Conservation (phyloP, 2,888 invertebrate species). For the Drosophila subsilvestris region DNA sequence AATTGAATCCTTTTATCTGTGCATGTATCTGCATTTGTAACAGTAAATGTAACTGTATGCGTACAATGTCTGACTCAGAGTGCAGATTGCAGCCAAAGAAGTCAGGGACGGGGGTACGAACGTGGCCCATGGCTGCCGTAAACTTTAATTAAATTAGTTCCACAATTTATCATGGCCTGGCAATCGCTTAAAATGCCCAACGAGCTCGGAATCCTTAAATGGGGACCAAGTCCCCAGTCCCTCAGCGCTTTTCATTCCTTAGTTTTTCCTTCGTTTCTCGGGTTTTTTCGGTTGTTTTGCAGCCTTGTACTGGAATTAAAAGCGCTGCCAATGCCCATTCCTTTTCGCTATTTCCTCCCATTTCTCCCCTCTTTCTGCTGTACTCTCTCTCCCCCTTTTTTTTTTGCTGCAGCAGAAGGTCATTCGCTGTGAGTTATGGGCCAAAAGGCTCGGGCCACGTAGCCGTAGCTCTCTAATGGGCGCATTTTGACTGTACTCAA, state of each 20-base stretch:
- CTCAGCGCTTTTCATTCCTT: slow-evolving; percentile 27
- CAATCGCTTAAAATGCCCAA: slow-evolving; percentile 77
- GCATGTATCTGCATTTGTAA: slow-evolving; percentile 40
- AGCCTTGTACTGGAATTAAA: slow-evolving; percentile 72
- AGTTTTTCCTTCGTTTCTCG: slow-evolving; percentile 41
- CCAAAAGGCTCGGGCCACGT: slow-evolving; percentile 62
- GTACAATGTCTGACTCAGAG: neutral
- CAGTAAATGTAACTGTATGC: slow-evolving; percentile 12
- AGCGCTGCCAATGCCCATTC: slow-evolving; percentile 56
- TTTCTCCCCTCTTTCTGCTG: neutral
- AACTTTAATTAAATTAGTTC: slow-evolving; percentile 79
- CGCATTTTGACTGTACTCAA: slow-evolving; percentile 35
- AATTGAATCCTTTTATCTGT: slow-evolving; percentile 69
- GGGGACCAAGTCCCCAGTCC: slow-evolving; percentile 26
- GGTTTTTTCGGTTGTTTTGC: slow-evolving; percentile 48
- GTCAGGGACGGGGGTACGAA: slow-evolving; percentile 8
- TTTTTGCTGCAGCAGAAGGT: slow-evolving; percentile 58
- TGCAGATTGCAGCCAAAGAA: slow-evolving; percentile 38
- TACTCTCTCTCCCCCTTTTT: slow-evolving; percentile 1
- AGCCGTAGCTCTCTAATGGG: slow-evolving; percentile 68
- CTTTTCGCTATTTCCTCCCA: slow-evolving; percentile 11
- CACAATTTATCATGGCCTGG: slow-evolving; percentile 73
- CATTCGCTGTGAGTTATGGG: slow-evolving; percentile 74
- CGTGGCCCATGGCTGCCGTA: slow-evolving; percentile 53
- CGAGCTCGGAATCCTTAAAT: slow-evolving; percentile 62